Evolutionary conservation across 2,113 vertebrate species (phyloP), one percentile per base, ranked within the genome.

Genomic region (Oncorhynchus kisutch): DNA sequence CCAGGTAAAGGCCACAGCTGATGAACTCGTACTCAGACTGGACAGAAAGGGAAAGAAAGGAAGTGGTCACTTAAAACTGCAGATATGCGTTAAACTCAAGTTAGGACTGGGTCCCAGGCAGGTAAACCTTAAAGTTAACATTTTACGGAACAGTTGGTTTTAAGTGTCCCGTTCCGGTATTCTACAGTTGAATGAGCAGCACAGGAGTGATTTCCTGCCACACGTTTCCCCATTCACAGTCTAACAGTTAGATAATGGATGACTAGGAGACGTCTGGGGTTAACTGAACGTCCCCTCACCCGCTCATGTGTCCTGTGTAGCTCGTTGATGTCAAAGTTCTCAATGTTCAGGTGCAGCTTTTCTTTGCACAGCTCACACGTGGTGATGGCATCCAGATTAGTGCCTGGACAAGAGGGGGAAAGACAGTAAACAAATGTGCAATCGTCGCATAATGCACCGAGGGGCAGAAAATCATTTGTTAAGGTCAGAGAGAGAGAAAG

Each of bases 321-420:
- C 86, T 98, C 97, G 83, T 96, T 95, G 85, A 99, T 91, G 87
- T 99, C 96, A 91, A 99, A 99, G 92, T 98, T 95, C 88, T 98
- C 97, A 62, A 99, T 94, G 88, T 98, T 95, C 83, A 99, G 92
- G 72, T 95, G 94, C 81, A 99, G 84, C 85, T 98, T 99, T 83
- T 97, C 95, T 86, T 99, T 99, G 90, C 98, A 99, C 66, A 99
- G 93, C 78, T 99, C 98, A 91, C 98, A 99, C 22, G 96, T 98
- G 31, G 96, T 96, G 88, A 99, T 95, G 57, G 94, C 95, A 84
- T 97, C 96, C 69, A 99, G 90, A 80, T 95, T 95, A 72, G 96
- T 96, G 86, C 96, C 98, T 99, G 80, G 59, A 62, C 5, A 62
- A 22, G n/a, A 34, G 34, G 3, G 59, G 0, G 3, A 22, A 16